Percentiles rank a stretch among this genome's conserved stretches.
Evolutionary conservation across 2,113 vertebrate genomes (phyloP).

Genomic region (Hippocampus barbouri): DNA sequence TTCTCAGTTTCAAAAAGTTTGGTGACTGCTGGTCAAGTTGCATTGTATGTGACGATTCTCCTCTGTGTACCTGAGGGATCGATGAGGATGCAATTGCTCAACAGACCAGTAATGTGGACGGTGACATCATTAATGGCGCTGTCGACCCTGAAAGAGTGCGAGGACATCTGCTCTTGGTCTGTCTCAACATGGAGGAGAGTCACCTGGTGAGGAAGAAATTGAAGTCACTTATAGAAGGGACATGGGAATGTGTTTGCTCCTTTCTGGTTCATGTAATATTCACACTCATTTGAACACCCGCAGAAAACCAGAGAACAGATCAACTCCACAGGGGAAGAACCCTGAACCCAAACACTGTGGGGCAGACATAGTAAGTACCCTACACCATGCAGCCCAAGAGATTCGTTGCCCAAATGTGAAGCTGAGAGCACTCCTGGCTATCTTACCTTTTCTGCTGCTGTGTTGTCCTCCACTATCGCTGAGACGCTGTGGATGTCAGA

Average conservation of each 20-base stretch:
- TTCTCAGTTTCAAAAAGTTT: no score
- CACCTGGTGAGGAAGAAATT: conserved; percentile 63
- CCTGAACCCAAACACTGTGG: no score
- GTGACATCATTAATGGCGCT: conserved; percentile 66
- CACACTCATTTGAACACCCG: no score
- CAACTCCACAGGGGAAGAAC: no score
- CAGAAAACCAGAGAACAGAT: no score
- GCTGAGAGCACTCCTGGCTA: neutral
- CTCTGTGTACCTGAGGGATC: conserved; percentile 70
- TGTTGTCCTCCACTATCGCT: conserved; percentile 75
- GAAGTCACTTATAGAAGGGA: neutral
- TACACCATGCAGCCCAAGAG: no score
- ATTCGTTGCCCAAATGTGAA: no score
- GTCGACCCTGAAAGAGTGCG: conserved; percentile 74
- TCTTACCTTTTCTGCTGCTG: conserved; percentile 65
- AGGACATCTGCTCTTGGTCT: conserved; percentile 38
- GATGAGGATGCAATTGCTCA: conserved; percentile 66
- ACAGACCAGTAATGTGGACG: conserved; percentile 69
- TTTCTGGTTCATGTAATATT: no score
- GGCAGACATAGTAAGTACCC: no score
- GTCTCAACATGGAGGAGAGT: conserved; percentile 73
- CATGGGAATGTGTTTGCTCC: neutral
- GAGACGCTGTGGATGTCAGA: conserved; percentile 76
- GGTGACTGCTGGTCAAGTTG: no score
- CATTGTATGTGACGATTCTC: neutral